Evolutionary conservation across 2,797 vertebrate species (phyloP).

Genomic region (Sebastolobus altivelis): DNA sequence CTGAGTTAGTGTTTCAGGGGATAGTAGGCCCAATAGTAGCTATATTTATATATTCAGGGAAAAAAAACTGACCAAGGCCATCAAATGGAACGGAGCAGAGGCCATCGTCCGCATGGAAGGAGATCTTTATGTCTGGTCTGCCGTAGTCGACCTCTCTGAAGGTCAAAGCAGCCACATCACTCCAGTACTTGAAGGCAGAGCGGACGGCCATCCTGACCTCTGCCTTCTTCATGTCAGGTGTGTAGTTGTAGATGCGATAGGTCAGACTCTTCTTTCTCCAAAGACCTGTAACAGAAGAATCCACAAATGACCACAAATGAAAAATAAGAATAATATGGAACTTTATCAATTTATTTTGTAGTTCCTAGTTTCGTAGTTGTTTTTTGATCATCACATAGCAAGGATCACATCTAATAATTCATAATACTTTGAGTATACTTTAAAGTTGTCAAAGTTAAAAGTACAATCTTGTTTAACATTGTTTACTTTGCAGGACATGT

Average conservation of each 20-base stretch:
- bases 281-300: constrained; percentile 75
- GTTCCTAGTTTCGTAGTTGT: not conserved
- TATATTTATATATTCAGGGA: not conserved
- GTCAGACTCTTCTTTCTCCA: constrained; percentile 90
- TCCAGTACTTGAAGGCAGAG: constrained; percentile 92
- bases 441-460: not conserved
- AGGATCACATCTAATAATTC: not conserved
- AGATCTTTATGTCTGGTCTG: constrained; percentile 88
- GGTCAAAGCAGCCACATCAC: constrained; percentile 83
- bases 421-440: not conserved
- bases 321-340: not conserved
- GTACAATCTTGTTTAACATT: not conserved
- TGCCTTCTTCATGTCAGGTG: constrained; percentile 82
- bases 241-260: constrained; percentile 89
- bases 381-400: not conserved
- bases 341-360: not conserved
- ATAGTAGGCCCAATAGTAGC: not conserved
- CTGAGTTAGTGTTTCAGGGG: not conserved
- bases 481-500: not conserved
- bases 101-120: constrained; percentile 85
- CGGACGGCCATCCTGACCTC: constrained; percentile 81
- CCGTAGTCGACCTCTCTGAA: constrained; percentile 87
- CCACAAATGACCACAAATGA: not conserved
- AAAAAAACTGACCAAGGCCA: constrained; percentile 85
- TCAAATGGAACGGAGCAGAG: constrained; percentile 87